Base-by-base conservation (phyloP, 2,113 vertebrate species). In the Pelobates fuscus region DNA sequence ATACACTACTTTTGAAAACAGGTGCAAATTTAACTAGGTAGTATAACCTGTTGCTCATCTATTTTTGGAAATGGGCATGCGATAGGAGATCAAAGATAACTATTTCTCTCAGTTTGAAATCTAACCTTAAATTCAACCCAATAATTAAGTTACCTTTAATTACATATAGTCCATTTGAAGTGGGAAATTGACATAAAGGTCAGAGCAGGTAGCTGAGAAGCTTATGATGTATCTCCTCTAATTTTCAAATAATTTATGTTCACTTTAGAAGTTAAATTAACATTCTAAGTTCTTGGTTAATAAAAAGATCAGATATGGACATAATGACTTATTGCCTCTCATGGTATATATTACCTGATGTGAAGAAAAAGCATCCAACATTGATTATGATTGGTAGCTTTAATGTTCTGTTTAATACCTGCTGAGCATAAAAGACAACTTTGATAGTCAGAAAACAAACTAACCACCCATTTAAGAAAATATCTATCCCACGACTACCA, bases 131-230 rank as follows among this genome's bases (percentile, higher is more conserved):
- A 44, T n/a, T 60, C 55, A 44, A 57, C 54, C 68, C 29, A 60
- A 41, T 43, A 70, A 46, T 70, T 60, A 60, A 59, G 30, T 70
- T 37, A 70, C 21, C 10, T 30, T 24, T 54, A 41, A 11, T 20
- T 59, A 49, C 21, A 26, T 37, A 11, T 8, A 67, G 32, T 12
- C 32, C 54, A 49, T 55, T 55, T 70, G 68, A 60, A 44, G 68
- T 60, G 24, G 37, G 68, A 18, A 70, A 70, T 60, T 57, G 25
- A 68, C 66, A 55, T 12, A 18, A 20, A 55, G 66, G 66, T 60
- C 55, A 70, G 30, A 32, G 60, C 29, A 57, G 41, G 68, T 30
- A 25, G 21, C 6, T 24, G 26, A 37, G 12, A 20, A 37, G 18
- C 30, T 55, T 15, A 37, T 14, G 27, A 37, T 49, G 27, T 57